Percentiles rank a stretch among this genome's conserved stretches.
Conservation (phyloP, 2,888 invertebrate species). For the Heteromyza rotundicornis region DNA sequence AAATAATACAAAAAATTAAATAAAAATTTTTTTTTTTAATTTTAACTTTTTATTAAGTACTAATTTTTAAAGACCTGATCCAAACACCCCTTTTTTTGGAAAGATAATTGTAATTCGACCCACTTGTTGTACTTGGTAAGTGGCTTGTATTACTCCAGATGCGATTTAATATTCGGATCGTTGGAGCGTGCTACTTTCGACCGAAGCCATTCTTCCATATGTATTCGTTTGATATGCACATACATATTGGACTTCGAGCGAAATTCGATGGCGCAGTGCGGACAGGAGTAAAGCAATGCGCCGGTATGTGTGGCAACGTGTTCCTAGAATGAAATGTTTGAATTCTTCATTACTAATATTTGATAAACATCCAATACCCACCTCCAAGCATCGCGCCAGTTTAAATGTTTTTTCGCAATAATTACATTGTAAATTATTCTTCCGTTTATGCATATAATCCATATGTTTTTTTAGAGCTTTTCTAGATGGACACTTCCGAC, state of each 20-base stretch:
- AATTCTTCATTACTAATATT: too few relatives aligned
- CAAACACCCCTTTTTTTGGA: too few relatives aligned
- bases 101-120: too few relatives aligned
- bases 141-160: too few relatives aligned
- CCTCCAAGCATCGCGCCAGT: slow-evolving; percentile 36
- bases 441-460: slow-evolving; percentile 46
- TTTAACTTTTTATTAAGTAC: too few relatives aligned
- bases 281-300: slow-evolving; percentile 55
- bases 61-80: too few relatives aligned
- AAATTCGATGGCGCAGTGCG: slow-evolving; percentile 57
- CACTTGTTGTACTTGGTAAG: too few relatives aligned
- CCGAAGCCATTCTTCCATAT: slow-evolving; percentile 56
- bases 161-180: too few relatives aligned
- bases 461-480: slow-evolving; percentile 43
- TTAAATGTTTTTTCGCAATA: slow-evolving; percentile 46
- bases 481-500: slow-evolving; percentile 42
- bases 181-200: too few relatives aligned
- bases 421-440: slow-evolving; percentile 38
- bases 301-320: slow-evolving; percentile 61
- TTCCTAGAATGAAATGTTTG: slow-evolving; percentile 38
- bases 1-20: background rate
- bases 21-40: background rate
- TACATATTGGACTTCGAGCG: slow-evolving; percentile 61
- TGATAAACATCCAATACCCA: slow-evolving; percentile 23
- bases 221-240: slow-evolving; percentile 58